A percentile compares a stretch with the other conserved stretches of the same genome.
Evolutionary conservation across 2,888 invertebrate species (phyloP).

Genomic region (Agriotes lineatus): DNA sequence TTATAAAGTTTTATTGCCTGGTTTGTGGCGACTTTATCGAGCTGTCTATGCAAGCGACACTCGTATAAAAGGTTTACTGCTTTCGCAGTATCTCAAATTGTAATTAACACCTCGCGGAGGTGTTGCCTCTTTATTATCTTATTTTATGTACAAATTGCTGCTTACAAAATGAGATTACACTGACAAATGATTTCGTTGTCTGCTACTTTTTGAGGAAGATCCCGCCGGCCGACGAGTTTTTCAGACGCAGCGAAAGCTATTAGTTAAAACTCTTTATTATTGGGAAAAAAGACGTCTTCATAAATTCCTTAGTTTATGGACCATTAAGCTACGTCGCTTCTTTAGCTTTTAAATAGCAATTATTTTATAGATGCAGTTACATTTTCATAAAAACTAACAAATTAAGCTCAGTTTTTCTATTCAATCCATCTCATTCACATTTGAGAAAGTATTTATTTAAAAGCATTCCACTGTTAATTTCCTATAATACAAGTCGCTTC

Average conservation of each 20-base stretch:
- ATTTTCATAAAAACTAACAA: no score
- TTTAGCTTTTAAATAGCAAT: no score
- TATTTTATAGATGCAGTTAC: no score
- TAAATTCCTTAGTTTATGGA: no score
- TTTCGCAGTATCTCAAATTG: neutral
- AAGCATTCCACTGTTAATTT: no score
- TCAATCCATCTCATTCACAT: no score
- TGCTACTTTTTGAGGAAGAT: neutral
- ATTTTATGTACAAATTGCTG: slow-evolving; percentile 2
- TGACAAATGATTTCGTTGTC: neutral
- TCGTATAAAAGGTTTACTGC: slow-evolving; percentile 12
- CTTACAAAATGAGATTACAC: neutral
- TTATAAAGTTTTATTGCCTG: slow-evolving; percentile 15
- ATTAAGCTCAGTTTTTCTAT: no score
- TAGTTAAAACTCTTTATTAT: no score
- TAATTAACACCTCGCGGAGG: neutral
- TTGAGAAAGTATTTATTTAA: no score
- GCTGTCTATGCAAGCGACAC: slow-evolving; percentile 6
- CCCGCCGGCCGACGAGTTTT: neutral
- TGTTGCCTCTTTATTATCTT: neutral
- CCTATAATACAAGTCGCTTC: no score
- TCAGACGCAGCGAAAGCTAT: neutral
- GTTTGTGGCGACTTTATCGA: slow-evolving; percentile 11
- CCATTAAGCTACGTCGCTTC: no score
- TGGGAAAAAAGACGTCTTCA: no score